Conservation (phyloP, 2,888 invertebrate genomes). For the Ryuthela nishihirai region DNA sequence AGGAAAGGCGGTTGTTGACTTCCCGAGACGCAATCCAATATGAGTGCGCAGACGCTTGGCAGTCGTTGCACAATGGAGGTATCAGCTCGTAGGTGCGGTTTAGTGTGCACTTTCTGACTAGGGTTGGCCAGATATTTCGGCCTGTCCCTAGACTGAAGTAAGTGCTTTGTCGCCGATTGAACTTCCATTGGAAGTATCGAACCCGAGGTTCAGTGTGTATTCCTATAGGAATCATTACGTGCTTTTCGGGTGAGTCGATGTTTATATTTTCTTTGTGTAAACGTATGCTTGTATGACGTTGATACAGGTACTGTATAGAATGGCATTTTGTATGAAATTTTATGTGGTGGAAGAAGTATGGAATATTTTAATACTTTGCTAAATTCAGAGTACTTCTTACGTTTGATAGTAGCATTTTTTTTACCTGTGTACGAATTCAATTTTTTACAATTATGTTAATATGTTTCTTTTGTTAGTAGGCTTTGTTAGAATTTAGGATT, state of each 20-base stretch:
- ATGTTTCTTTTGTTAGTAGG: too few species aligned
- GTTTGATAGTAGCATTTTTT: too few species aligned
- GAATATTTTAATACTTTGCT: too few species aligned
- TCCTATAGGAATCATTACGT: constrained; percentile 16
- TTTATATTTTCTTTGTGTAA: too few species aligned
- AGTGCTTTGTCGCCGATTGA: constrained; percentile 14
- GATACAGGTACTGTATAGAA: too few species aligned
- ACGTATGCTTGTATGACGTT: too few species aligned
- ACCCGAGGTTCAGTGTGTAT: constrained; percentile 21
- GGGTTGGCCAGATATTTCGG: constrained; percentile 29
- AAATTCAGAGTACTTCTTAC: too few species aligned
- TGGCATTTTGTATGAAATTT: too few species aligned
- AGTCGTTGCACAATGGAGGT: constrained; percentile 37
- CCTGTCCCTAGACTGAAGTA: constrained; percentile 36
- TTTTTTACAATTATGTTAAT: too few species aligned
- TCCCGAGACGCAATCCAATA: constrained; percentile 29
- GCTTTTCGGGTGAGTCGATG: constrained; percentile 19
- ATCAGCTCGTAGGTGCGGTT: constrained; percentile 18
- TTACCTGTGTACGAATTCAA: too few species aligned
- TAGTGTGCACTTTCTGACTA: constrained; percentile 34
- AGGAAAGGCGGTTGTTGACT: constrained; percentile 33
- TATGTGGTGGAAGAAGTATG: too few species aligned
- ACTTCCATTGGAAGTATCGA: constrained; percentile 18
- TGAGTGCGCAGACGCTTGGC: constrained; percentile 31
- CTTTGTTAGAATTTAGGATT: too few species aligned